Evolutionary conservation across 2,888 invertebrate genomes (phyloP).

Genomic region (Periphyllus acericola): DNA sequence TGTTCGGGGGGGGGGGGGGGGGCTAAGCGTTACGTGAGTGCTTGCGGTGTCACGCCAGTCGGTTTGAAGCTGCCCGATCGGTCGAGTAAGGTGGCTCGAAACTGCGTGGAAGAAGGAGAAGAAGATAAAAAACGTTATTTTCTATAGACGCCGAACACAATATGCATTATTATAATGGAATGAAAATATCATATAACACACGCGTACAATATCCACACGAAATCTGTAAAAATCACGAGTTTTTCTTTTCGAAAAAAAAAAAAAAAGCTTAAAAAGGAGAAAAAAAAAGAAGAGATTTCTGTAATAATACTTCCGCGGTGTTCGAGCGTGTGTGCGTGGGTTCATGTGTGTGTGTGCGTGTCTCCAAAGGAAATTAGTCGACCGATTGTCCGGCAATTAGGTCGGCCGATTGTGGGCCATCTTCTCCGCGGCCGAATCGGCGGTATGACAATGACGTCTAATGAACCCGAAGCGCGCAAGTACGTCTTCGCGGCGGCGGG

Average conservation of each 20-base stretch:
- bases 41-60: too few relatives aligned
- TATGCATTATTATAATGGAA: neutral
- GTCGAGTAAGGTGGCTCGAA: neutral
- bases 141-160: neutral
- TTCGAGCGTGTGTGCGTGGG: neutral
- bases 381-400: constrained; percentile 60
- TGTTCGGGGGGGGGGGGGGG: too few relatives aligned
- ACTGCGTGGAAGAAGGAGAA: neutral
- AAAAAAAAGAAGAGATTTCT: neutral
- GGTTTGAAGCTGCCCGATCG: neutral
- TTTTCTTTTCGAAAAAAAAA: constrained; percentile 11
- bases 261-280: neutral
- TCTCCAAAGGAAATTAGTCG: constrained; percentile 56
- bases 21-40: too few relatives aligned
- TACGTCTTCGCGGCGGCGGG: constrained; percentile 32
- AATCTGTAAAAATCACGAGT: constrained; percentile 33
- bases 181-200: neutral
- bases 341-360: too few relatives aligned
- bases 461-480: constrained; percentile 53
- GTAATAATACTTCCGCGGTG: neutral
- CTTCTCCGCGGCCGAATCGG: constrained; percentile 4
- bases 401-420: constrained; percentile 59
- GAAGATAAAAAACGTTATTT: neutral
- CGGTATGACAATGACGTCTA: constrained; percentile 45
- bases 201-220: neutral